These are phyloP conservation scores for Campoletis sonorensis DNA, from an alignment of 1,140 invertebrate genomes.

Conservation along the genomic window DNA sequence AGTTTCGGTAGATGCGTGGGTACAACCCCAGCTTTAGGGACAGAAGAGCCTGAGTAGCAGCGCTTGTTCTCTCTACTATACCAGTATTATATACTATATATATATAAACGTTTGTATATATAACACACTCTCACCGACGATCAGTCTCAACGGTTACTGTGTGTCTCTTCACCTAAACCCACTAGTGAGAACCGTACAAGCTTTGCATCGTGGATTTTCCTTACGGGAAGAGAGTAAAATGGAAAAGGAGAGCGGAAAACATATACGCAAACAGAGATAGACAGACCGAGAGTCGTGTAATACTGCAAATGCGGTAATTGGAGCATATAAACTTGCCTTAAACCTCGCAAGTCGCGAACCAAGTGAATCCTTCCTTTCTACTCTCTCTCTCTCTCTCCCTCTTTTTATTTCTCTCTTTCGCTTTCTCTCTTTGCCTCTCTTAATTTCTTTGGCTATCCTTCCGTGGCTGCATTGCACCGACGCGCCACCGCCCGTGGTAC, in stretches of 20 bases:
- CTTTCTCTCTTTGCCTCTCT: constrained; percentile 43
- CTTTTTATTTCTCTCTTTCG: neutral
- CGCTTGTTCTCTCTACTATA: constrained; percentile 1
- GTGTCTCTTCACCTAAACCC: neutral
- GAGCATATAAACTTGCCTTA: constrained; percentile 63
- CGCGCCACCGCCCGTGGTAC: neutral
- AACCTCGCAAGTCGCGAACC: constrained; percentile 51
- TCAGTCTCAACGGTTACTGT: constrained; percentile 2
- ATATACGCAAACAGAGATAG: neutral
- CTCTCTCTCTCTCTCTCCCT: constrained; percentile 13
- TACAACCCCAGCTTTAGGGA: constrained; percentile 19
- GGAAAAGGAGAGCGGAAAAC: neutral
- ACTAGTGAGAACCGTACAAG: constrained; percentile 2
- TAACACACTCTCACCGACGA: neutral
- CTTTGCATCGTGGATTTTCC: constrained; percentile 1
- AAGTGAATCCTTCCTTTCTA: constrained; percentile 46
- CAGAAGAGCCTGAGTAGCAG: constrained; percentile 11
- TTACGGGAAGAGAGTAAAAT: neutral
- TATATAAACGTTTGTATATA: too few relatives aligned
- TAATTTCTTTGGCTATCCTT: constrained; percentile 55
- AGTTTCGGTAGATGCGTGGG: neutral
- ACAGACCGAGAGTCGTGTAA: neutral
- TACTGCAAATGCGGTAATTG: constrained; percentile 65
- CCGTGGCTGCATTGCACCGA: constrained; percentile 37
- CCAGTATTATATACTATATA: neutral